phyloP scores from a whole-genome alignment of 1,140 invertebrate genomes.

The Penaeus chinensis region DNA sequence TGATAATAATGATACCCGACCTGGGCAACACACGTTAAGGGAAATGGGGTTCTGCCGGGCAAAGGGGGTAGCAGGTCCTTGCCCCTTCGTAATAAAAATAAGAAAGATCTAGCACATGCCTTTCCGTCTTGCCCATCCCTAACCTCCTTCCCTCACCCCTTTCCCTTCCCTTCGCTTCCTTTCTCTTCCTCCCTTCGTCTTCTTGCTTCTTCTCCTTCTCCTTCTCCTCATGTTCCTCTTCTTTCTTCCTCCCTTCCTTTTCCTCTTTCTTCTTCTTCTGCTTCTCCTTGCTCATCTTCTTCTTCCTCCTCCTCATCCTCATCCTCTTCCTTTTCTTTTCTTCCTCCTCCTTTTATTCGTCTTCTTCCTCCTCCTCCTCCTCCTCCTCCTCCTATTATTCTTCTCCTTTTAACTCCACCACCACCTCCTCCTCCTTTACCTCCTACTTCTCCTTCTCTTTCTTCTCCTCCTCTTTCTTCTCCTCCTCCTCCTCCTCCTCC shows the following conservation, averaged over 20 bases:
- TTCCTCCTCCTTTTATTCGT: background rate
- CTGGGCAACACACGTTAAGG: no score
- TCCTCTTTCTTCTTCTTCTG: no score
- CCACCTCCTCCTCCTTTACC: background rate
- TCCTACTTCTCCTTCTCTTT: background rate
- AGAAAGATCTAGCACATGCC: background rate
- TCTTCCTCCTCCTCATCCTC: background rate
- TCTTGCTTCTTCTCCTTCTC: background rate
- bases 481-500: no score
- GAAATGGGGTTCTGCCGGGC: no score
- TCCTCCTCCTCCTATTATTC: background rate
- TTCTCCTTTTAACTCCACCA: no score
- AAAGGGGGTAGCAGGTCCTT: no score
- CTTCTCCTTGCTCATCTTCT: no score
- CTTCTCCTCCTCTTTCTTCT: no score
- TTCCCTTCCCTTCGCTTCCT: background rate
- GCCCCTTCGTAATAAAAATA: no score
- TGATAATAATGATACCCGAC: no score
- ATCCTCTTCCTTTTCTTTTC: no score
- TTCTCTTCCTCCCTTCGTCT: background rate
- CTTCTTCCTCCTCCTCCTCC: background rate
- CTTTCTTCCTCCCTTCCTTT: background rate
- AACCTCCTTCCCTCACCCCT: background rate
- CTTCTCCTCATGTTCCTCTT: background rate
- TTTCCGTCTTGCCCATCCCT: background rate